phyloP scores from a whole-genome alignment of 2,797 vertebrate genomes.

The Sebastes taczanowskii region DNA sequence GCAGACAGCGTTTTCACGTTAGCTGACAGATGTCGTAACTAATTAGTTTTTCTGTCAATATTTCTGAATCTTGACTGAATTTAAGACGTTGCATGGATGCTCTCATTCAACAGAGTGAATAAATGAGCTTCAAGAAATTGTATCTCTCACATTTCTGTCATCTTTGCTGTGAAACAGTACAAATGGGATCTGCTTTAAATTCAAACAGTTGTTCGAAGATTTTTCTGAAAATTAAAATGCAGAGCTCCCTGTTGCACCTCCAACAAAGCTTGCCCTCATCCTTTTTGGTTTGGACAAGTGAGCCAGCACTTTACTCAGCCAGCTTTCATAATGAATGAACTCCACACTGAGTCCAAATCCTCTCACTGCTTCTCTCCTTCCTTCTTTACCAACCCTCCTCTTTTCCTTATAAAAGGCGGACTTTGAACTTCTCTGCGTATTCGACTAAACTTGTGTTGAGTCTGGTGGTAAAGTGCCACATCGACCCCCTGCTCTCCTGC shows the following conservation, averaged over 20 bases:
- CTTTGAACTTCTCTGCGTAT: not conserved
- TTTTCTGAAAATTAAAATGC: not conserved
- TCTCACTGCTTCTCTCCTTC: not conserved
- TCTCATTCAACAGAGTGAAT: not conserved
- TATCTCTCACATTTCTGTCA: not conserved
- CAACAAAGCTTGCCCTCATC: not conserved
- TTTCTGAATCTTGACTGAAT: not conserved
- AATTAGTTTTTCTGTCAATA: not conserved
- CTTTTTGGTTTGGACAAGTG: not conserved
- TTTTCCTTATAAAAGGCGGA: not conserved
- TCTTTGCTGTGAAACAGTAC: not conserved
- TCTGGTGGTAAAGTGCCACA: not conserved
- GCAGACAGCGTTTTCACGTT: not conserved
- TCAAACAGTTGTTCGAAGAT: not conserved
- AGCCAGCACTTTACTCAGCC: not conserved
- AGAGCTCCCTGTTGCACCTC: not conserved
- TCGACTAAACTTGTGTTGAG: not conserved
- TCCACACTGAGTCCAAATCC: not conserved
- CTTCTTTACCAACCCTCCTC: not conserved
- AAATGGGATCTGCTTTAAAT: not conserved
- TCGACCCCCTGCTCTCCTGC: not conserved
- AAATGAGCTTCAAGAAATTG: not conserved
- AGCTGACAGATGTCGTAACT: not conserved
- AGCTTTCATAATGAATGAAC: conserved; percentile 26
- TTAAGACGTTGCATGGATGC: not conserved